These are phyloP conservation scores for Drosophila atroscutellata DNA, from an alignment of 2,888 invertebrate species.

Conservation along the genomic window DNA sequence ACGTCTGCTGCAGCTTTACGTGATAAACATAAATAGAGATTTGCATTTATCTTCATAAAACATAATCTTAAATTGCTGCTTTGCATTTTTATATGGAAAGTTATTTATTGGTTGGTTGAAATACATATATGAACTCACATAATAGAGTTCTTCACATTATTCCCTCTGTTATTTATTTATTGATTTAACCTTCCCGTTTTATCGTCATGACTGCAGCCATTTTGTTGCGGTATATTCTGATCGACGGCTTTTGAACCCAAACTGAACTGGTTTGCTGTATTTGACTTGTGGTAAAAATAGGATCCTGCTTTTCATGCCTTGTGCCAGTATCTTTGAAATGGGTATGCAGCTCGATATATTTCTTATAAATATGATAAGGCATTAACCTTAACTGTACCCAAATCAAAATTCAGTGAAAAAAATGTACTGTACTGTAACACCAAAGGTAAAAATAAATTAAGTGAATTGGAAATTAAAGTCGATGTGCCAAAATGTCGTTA, in stretches of 20 bases:
- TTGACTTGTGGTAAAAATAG: constrained; percentile 1
- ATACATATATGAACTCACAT: not conserved
- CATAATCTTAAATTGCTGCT: constrained; percentile 12
- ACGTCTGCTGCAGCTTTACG: constrained; percentile 26
- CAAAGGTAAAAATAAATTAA: not conserved
- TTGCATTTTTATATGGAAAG: not conserved
- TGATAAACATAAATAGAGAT: constrained; percentile 35
- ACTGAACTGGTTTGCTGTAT: not conserved
- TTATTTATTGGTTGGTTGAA: not conserved
- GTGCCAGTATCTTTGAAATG: not conserved
- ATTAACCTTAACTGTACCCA: not conserved
- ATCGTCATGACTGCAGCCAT: not conserved
- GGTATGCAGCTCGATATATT: not conserved
- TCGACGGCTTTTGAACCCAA: not conserved
- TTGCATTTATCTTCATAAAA: constrained; percentile 12
- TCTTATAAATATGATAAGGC: not conserved
- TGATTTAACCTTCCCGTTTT: not conserved
- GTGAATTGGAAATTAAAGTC: constrained; percentile 13
- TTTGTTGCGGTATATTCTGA: constrained; percentile 10
- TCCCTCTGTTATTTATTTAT: not conserved
- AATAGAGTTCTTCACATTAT: constrained; percentile 2
- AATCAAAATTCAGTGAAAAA: not conserved
- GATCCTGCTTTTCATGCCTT: constrained; percentile 5
- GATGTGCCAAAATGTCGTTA: constrained; percentile 8
- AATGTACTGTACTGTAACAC: not conserved